Evolutionary conservation across 2,797 vertebrate species (phyloP).

Genomic region (Lophotriccus pileatus): DNA sequence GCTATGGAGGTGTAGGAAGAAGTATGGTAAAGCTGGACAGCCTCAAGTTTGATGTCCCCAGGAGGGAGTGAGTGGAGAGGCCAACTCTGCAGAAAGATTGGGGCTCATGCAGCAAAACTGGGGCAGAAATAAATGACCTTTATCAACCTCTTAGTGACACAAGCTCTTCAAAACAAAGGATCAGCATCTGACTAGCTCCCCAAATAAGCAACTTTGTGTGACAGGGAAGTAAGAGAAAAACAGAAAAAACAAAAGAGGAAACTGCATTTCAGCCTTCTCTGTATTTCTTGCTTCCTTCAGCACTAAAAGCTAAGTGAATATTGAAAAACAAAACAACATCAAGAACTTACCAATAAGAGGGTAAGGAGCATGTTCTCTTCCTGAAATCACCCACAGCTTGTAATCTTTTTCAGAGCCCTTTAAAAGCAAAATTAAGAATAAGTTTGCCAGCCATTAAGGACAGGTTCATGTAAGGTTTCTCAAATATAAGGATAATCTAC

Average conservation of each 20-base stretch:
- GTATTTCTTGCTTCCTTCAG: background rate
- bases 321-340: background rate
- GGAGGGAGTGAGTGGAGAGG: background rate
- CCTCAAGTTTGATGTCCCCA: background rate
- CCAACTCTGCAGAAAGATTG: background rate
- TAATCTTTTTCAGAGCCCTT: slow-evolving; percentile 91
- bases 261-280: background rate
- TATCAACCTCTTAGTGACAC: background rate
- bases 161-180: background rate
- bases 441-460: background rate
- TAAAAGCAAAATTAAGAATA: slow-evolving; percentile 42
- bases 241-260: background rate
- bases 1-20: background rate
- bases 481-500: background rate
- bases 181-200: background rate
- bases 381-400: slow-evolving; percentile 93
- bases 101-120: background rate
- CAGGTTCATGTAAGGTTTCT: background rate
- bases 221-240: slow-evolving; percentile 27
- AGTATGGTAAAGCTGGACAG: background rate
- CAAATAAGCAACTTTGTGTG: background rate
- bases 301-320: background rate
- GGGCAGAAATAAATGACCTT: background rate
- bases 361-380: slow-evolving; percentile 91
- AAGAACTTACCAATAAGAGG: slow-evolving; percentile 91